Conservation (phyloP, 2,797 vertebrate species). For the Prunella strophiata region DNA sequence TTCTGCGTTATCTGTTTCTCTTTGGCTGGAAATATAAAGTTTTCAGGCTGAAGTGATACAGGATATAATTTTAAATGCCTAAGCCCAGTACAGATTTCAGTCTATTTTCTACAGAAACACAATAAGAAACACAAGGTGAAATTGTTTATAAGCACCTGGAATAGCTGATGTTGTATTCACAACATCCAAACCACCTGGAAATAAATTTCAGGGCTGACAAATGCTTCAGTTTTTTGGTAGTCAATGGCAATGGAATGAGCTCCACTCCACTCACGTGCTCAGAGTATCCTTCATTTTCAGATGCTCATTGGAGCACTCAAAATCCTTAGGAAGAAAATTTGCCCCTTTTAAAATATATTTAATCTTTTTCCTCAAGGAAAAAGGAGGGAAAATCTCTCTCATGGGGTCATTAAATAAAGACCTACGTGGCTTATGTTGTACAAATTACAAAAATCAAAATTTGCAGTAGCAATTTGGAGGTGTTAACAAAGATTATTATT, state of each 20-base stretch:
- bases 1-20: background rate
- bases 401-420: background rate
- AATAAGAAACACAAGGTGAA: background rate
- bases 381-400: background rate
- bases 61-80: background rate
- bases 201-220: background rate
- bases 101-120: background rate
- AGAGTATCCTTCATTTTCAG: background rate
- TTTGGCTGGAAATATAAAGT: background rate
- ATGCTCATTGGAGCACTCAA: background rate
- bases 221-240: background rate
- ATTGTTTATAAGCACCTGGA: background rate
- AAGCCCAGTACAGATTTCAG: accelerated
- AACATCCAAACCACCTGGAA: background rate
- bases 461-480: background rate
- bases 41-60: background rate
- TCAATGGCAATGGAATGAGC: background rate
- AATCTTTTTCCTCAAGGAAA: background rate
- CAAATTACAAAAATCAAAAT: background rate
- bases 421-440: background rate
- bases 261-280: background rate
- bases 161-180: background rate
- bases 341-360: background rate
- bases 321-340: background rate
- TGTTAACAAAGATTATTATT: background rate